Conservation (phyloP, 1,140 invertebrate genomes). For the Rhyacophila brunnea region DNA sequence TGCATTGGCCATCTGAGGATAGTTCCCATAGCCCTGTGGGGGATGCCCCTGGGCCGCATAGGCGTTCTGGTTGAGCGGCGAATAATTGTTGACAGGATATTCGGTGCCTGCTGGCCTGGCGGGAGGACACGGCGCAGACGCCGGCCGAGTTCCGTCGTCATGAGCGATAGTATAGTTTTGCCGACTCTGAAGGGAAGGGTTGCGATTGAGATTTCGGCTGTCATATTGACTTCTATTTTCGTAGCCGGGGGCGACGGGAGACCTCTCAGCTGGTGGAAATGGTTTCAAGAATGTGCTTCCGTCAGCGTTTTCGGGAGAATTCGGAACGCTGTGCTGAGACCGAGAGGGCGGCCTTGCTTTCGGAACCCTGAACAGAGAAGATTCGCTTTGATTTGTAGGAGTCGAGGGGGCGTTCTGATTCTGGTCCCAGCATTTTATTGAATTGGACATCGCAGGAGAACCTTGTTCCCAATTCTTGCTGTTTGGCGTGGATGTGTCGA, state of each 20-base stretch:
- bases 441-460: conserved; percentile 24
- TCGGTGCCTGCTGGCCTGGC: conserved; percentile 43
- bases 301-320: conserved; percentile 45
- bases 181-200: conserved; percentile 36
- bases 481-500: conserved; percentile 14
- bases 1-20: conserved; percentile 50
- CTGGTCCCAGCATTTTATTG: conserved; percentile 31
- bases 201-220: conserved; percentile 38
- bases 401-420: conserved; percentile 16
- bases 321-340: conserved; percentile 44
- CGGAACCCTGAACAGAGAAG: conserved; percentile 62
- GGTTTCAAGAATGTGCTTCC: conserved; percentile 57
- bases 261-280: conserved; percentile 51
- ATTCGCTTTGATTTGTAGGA: conserved; percentile 44
- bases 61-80: conserved; percentile 44
- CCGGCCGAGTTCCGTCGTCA: conserved; percentile 44
- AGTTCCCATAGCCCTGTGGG: conserved; percentile 51
- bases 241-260: conserved; percentile 42
- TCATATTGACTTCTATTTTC: conserved; percentile 50
- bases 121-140: conserved; percentile 19
- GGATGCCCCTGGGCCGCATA: conserved; percentile 43
- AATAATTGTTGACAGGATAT: conserved; percentile 47
- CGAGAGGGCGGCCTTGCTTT: conserved; percentile 65
- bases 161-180: conserved; percentile 51
- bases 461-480: conserved; percentile 30